Evolutionary conservation across 2,888 invertebrate species (phyloP).

Genomic region (Plagiodera versicolora): DNA sequence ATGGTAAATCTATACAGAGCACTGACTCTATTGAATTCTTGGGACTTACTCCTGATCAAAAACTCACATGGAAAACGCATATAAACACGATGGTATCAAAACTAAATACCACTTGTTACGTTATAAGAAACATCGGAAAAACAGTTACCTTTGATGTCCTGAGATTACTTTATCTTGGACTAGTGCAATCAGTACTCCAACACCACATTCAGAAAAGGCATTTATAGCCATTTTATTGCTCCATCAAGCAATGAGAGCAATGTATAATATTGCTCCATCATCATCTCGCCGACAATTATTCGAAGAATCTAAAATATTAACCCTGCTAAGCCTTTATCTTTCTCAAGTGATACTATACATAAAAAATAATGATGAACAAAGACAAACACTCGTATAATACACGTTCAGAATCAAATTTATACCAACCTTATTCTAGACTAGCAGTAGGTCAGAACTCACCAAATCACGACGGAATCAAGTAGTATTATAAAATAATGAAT

Average conservation of each 20-base stretch:
- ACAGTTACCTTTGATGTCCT: constrained; percentile 4
- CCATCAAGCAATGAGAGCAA: neutral
- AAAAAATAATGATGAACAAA: neutral
- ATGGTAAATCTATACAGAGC: constrained; percentile 3
- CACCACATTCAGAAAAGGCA: neutral
- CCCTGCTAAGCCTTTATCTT: no score
- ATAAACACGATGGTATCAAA: neutral
- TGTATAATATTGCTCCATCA: neutral
- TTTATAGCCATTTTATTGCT: neutral
- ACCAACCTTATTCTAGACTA: neutral
- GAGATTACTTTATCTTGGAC: constrained; percentile 4
- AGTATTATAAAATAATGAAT: neutral
- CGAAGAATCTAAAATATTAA: no score
- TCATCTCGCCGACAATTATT: no score
- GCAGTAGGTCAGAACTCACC: neutral
- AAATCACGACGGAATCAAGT: neutral
- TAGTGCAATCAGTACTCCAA: constrained; percentile 8
- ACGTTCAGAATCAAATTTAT: neutral
- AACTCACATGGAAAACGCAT: constrained; percentile 4
- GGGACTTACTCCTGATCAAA: neutral
- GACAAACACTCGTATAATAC: neutral
- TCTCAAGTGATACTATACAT: no score
- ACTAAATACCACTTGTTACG: neutral
- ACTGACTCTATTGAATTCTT: neutral
- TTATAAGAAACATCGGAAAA: constrained; percentile 5